Base-by-base conservation (phyloP, 2,797 vertebrate genomes). In the Antrozous pallidus region DNA sequence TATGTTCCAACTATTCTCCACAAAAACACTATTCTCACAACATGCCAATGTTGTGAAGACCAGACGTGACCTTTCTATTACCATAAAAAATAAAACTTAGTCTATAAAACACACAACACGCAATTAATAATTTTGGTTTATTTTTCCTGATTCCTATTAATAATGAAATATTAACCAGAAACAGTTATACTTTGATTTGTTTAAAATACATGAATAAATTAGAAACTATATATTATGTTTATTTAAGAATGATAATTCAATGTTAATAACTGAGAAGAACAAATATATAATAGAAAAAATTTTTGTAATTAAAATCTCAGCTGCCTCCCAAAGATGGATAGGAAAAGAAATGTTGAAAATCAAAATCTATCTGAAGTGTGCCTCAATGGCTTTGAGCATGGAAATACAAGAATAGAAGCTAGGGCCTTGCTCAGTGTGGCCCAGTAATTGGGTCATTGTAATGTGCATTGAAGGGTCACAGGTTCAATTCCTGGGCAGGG, bases 211-310 rank as follows among this genome's bases (percentile, higher is more conserved):
- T 75, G 82, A n/a, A 70, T 58, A 90, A 65, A 73, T 87, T 83
- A 82, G 17, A 65, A 75, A 80, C 14, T 78, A 54, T 2, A 38
- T 51, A 54, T 38, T 74, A 56, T 42, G 75, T n/a, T 90, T 73
- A 63, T 33, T 71, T 79, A 90, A 49, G 56, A 10, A 80, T 86
- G n/a, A 22, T 65, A 49, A 83, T 54, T 81, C 38, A 49, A 38
- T 24, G 16, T 14, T 6, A 31, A 11, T 74, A 88, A 81, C 40
- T 45, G 67, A 79, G 9, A 42, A 87, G 40, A 56, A 65, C 51
- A 88, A 91, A 75, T 49, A 94, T 40, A 67, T 96, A 58, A 36
- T 18, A 70, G 33, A 71, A 88, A 78, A 49, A 79, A 61, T 28
- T 14, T 11, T 61, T 61, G 58, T 58, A n/a, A 69, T 77, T 84